Evolutionary conservation across 2,113 vertebrate species (phyloP).

Genomic region (Sinocyclocheilus grahami): DNA sequence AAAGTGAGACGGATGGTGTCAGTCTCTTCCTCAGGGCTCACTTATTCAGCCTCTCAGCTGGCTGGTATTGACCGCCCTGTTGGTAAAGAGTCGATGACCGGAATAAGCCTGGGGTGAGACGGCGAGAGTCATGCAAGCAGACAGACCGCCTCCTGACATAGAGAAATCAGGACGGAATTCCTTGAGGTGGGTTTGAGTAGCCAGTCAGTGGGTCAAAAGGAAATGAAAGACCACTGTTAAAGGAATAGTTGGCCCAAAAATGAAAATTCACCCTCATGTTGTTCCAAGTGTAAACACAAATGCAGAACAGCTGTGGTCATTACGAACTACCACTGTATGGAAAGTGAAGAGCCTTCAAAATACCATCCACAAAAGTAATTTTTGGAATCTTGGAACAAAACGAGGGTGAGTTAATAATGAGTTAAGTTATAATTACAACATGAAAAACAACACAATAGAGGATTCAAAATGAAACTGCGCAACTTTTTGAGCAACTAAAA

Average conservation of each 20-base stretch:
- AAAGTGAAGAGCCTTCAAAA: not conserved
- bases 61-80: constrained; percentile 43
- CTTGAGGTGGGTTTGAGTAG: not conserved
- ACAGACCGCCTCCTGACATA: constrained; percentile 13
- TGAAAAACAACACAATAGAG: no score
- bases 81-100: constrained; percentile 46
- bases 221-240: not conserved
- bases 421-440: no score
- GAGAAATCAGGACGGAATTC: constrained; percentile 31
- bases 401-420: no score
- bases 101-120: constrained; percentile 38
- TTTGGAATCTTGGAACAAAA: no score
- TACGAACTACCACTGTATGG: not conserved
- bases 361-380: no score
- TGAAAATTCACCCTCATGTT: not conserved
- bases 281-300: not conserved
- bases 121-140: constrained; percentile 23
- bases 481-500: no score
- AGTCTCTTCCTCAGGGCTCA: not conserved
- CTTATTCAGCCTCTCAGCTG: not conserved
- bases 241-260: not conserved
- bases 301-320: not conserved
- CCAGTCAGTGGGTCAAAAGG: not conserved
- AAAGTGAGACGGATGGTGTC: not conserved
- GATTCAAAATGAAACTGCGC: no score